Percentiles rank a stretch among this genome's conserved stretches.
Evolutionary conservation across 2,113 vertebrate species (phyloP).

Genomic region (Conger conger): DNA sequence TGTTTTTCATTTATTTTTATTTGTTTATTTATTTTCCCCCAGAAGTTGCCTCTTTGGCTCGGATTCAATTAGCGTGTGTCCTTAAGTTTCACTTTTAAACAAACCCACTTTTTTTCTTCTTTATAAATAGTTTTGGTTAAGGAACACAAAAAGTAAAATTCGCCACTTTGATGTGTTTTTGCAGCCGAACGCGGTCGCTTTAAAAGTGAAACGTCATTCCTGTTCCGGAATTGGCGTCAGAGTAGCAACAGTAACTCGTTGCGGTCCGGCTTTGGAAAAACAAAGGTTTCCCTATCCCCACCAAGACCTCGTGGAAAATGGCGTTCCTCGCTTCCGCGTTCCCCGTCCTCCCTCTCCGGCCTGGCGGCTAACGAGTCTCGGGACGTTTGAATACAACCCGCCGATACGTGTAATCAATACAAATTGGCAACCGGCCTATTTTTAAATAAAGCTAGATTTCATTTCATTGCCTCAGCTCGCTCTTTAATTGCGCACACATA

Average conservation of each 20-base stretch:
- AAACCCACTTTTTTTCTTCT: no score
- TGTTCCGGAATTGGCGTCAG: background rate
- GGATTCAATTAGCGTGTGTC: no score
- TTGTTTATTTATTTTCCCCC: no score
- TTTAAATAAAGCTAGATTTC: conserved; percentile 7
- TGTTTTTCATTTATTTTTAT: no score
- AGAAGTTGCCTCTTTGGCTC: no score
- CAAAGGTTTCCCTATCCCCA: no score
- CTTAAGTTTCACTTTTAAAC: no score
- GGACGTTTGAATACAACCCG: background rate
- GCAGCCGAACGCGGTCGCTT: background rate
- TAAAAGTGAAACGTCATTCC: background rate
- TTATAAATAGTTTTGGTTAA: no score
- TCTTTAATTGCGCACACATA: conserved; percentile 3
- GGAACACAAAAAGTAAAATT: no score
- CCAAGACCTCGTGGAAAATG: no score
- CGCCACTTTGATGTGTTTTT: background rate
- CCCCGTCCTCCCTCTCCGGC: background rate
- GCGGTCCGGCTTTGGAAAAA: no score
- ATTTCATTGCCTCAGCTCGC: background rate
- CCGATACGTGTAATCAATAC: background rate
- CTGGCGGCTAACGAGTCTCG: background rate
- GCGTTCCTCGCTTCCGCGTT: background rate
- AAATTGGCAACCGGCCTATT: background rate
- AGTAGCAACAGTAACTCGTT: no score